Conservation (phyloP, 2,113 vertebrate species). For the Regulus satrapa region DNA sequence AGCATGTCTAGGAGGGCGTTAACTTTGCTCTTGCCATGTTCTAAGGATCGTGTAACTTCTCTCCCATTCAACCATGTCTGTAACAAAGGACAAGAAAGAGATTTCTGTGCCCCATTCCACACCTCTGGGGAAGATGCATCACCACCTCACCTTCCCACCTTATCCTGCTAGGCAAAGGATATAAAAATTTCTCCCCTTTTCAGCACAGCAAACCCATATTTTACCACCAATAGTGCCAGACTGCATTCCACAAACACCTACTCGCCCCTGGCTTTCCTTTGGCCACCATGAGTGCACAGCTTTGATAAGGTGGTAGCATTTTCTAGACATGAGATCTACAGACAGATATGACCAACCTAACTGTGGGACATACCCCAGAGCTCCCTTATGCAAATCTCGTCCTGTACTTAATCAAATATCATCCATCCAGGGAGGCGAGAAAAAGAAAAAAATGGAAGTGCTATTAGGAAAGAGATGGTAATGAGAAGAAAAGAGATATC, state of each 20-base stretch:
- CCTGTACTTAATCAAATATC: slow-evolving; percentile 29
- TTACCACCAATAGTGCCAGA: background rate
- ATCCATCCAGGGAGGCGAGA: background rate
- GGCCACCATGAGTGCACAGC: background rate
- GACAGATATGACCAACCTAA: background rate
- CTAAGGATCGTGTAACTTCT: background rate
- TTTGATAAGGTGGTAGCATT: background rate
- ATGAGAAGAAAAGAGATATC: slow-evolving; percentile 45
- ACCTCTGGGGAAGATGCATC: background rate
- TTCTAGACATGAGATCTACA: background rate
- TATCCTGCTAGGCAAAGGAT: background rate
- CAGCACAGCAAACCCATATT: background rate
- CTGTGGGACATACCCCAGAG: slow-evolving; percentile 6
- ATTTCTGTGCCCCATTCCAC: background rate
- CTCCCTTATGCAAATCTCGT: slow-evolving; percentile 33
- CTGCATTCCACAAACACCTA: background rate
- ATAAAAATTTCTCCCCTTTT: background rate
- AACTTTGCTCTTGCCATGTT: background rate
- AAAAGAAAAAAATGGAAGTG: background rate
- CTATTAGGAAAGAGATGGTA: slow-evolving; percentile 54
- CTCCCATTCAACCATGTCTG: background rate
- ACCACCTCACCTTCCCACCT: background rate
- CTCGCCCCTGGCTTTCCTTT: background rate
- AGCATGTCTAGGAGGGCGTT: background rate
- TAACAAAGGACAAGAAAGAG: background rate